These are phyloP conservation scores for Nicator chloris DNA, from an alignment of 2,113 vertebrate genomes.

Conservation along the genomic window DNA sequence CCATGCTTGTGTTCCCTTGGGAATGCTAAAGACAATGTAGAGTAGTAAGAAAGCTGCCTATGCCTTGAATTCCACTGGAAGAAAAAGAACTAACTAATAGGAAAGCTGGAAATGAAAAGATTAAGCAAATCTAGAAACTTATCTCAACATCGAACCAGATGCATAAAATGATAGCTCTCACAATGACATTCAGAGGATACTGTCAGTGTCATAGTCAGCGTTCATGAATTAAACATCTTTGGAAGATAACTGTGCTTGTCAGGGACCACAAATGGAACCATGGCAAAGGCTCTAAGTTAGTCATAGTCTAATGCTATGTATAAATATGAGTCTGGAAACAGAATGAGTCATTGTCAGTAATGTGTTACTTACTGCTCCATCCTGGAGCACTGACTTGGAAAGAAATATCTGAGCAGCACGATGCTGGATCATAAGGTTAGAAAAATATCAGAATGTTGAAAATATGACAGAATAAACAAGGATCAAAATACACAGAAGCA, in stretches of 20 bases:
- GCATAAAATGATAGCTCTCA: background rate
- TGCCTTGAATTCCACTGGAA: background rate
- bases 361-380: background rate
- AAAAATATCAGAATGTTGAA: background rate
- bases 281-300: background rate
- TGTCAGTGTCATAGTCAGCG: background rate
- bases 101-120: background rate
- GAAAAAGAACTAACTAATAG: background rate
- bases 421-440: background rate
- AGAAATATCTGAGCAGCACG: background rate
- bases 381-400: background rate
- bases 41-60: background rate
- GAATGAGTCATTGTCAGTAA: background rate
- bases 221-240: constrained; percentile 15
- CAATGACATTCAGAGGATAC: background rate
- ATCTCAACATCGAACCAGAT: background rate
- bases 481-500: background rate
- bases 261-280: background rate
- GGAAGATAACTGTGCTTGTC: background rate
- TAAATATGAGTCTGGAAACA: background rate
- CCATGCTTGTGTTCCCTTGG: background rate
- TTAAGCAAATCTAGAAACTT: background rate
- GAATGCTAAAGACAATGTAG: background rate
- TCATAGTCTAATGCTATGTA: background rate
- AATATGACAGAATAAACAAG: background rate